These are phyloP conservation scores for Thymelicus lineola DNA, from an alignment of 2,888 invertebrate genomes.

Conservation along the genomic window DNA sequence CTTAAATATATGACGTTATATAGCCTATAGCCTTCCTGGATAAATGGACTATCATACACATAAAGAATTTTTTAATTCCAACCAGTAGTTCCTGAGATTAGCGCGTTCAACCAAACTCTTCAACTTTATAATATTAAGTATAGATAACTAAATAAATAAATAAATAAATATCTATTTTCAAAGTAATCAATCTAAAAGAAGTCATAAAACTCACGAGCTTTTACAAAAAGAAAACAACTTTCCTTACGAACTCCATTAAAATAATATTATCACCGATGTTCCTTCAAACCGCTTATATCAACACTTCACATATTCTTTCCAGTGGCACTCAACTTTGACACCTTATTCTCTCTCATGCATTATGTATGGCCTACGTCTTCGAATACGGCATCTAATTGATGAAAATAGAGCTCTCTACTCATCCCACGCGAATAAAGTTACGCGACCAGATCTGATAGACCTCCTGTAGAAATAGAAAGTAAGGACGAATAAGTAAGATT, in stretches of 20 bases:
- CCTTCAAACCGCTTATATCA: slow-evolving; percentile 41
- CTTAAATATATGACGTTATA: too few species aligned
- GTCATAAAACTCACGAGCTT: neutral
- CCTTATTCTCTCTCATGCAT: slow-evolving; percentile 76
- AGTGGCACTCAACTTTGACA: slow-evolving; percentile 63
- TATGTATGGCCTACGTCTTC: slow-evolving; percentile 68
- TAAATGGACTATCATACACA: too few species aligned
- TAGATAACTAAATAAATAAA: too few species aligned
- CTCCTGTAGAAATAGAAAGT: neutral
- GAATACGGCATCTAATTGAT: slow-evolving; percentile 66
- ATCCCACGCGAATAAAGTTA: neutral
- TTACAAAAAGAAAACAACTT: neutral
- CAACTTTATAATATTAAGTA: too few species aligned
- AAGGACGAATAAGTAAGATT: neutral
- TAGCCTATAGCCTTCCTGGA: too few species aligned
- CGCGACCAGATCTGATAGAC: neutral
- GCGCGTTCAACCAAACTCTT: too few species aligned
- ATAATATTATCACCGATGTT: slow-evolving; percentile 48
- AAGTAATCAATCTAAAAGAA: too few species aligned
- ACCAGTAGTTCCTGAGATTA: too few species aligned
- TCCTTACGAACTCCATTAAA: slow-evolving; percentile 44
- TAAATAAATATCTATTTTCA: too few species aligned
- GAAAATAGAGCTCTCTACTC: slow-evolving; percentile 54
- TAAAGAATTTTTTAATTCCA: too few species aligned
- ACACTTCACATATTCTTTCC: slow-evolving; percentile 53